Conservation (phyloP, 2,888 invertebrate genomes). For the Philonicus albiceps region DNA sequence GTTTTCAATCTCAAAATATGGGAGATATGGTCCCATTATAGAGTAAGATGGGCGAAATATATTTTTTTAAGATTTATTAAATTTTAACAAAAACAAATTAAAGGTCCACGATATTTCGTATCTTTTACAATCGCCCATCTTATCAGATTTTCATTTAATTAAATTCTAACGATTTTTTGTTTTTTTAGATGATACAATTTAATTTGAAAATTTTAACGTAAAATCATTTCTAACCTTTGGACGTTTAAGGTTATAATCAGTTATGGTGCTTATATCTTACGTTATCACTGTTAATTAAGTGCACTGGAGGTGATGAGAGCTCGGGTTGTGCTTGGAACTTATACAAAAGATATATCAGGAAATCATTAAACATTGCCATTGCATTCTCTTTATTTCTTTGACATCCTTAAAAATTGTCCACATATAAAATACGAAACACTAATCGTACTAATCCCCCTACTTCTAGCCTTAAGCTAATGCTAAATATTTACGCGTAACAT, state of each 20-base stretch:
- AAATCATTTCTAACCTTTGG: background rate
- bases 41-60: background rate
- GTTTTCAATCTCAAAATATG: background rate
- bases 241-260: background rate
- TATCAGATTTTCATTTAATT: background rate
- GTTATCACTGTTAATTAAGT: background rate
- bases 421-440: background rate
- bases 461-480: background rate
- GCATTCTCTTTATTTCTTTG: background rate
- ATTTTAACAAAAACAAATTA: background rate
- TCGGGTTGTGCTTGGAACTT: background rate
- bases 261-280: slow-evolving; percentile 22
- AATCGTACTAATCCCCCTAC: background rate
- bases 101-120: background rate
- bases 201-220: background rate
- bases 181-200: background rate
- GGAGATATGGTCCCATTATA: background rate
- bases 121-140: background rate
- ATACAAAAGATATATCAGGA: background rate
- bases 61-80: background rate
- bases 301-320: slow-evolving; percentile 29
- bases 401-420: background rate
- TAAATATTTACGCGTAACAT: background rate
- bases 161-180: background rate
- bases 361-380: background rate